phyloP scores from a whole-genome alignment of 2,888 invertebrate genomes.

The Stenolophus ochropezus region DNA sequence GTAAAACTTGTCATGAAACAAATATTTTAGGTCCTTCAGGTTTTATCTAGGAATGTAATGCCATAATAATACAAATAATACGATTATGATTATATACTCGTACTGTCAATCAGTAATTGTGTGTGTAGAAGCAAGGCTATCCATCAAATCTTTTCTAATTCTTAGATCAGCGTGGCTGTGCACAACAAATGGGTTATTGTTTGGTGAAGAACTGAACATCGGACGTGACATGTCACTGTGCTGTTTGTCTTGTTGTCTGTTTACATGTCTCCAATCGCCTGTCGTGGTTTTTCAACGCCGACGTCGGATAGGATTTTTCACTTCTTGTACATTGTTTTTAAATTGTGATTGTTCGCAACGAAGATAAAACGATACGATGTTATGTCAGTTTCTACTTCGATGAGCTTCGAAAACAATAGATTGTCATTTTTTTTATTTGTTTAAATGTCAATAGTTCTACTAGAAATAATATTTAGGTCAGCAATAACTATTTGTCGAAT shows the following conservation, averaged over 20 bases:
- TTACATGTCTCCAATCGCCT: constrained; percentile 41
- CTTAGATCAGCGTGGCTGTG: background rate
- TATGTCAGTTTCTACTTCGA: constrained; percentile 31
- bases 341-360: constrained; percentile 31
- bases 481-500: background rate
- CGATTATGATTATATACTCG: too few relatives aligned
- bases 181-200: constrained; percentile 34
- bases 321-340: constrained; percentile 50
- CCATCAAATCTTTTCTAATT: background rate
- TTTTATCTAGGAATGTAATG: too few relatives aligned
- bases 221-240: constrained; percentile 36
- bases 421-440: constrained; percentile 7
- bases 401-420: constrained; percentile 35
- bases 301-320: constrained; percentile 36
- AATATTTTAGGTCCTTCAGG: too few relatives aligned
- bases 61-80: too few relatives aligned
- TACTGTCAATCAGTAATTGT: too few relatives aligned
- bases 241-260: constrained; percentile 44
- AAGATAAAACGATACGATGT: constrained; percentile 30
- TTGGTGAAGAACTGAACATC: constrained; percentile 21
- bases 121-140: background rate
- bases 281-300: constrained; percentile 21
- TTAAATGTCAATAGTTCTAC: background rate
- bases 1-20: too few relatives aligned
- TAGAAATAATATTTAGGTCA: background rate